phyloP scores from a whole-genome alignment of 1,140 invertebrate species.

The Drosophila murphyi region DNA sequence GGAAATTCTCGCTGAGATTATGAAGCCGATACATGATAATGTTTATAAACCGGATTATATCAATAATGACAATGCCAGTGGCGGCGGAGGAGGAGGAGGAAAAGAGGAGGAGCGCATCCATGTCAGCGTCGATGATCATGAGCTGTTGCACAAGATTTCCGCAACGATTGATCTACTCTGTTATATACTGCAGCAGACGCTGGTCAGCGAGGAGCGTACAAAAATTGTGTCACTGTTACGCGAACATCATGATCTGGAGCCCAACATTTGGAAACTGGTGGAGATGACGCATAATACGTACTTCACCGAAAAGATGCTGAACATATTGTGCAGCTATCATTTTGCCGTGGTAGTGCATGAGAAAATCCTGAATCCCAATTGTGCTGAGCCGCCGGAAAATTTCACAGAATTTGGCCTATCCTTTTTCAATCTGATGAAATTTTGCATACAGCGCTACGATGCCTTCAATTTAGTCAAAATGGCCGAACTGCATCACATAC shows the following conservation, averaged over 20 bases:
- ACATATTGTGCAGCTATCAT: conserved; percentile 59
- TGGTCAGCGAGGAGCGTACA: conserved; percentile 69
- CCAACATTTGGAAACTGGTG: conserved; percentile 76
- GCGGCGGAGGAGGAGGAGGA: conserved; percentile 11
- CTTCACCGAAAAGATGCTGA: conserved; percentile 67
- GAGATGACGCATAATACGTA: conserved; percentile 73
- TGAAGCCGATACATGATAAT: conserved; percentile 85
- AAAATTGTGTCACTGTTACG: conserved; percentile 63
- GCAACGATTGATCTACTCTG: conserved; percentile 85
- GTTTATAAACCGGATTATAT: conserved; percentile 66
- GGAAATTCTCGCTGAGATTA: conserved; percentile 85
- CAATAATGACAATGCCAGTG: conserved; percentile 16
- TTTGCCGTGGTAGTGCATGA: conserved; percentile 72
- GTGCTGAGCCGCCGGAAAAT: conserved; percentile 57
- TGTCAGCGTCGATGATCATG: conserved; percentile 85
- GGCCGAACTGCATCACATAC: conserved; percentile 79
- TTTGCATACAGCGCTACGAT: conserved; percentile 84
- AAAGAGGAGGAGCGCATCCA: conserved; percentile 54
- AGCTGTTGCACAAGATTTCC: conserved; percentile 85
- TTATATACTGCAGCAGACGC: conserved; percentile 78
- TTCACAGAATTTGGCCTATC: conserved; percentile 78
- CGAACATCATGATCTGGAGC: conserved; percentile 66
- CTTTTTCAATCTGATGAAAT: conserved; percentile 85
- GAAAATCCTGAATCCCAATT: conserved; percentile 61
- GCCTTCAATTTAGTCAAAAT: conserved; percentile 76